phyloP scores from a whole-genome alignment of 2,797 vertebrate genomes.

The Coracias cyanogaster region DNA sequence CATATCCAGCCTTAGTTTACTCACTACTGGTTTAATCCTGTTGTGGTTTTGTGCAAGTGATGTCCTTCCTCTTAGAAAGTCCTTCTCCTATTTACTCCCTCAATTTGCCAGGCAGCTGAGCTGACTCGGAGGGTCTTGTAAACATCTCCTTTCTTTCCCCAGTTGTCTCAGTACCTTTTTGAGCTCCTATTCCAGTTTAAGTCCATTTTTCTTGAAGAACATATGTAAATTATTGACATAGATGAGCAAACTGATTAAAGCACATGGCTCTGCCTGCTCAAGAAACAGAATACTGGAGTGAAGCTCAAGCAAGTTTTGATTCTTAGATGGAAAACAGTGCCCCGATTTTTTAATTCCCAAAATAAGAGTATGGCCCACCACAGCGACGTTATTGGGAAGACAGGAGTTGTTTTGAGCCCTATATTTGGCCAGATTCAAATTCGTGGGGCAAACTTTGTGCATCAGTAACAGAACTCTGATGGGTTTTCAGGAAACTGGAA shows the following conservation, averaged over 20 bases:
- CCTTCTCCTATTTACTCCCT: not conserved
- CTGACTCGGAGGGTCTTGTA: not conserved
- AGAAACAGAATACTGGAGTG: not conserved
- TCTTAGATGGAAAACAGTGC: not conserved
- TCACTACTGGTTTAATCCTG: not conserved
- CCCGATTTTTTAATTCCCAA: not conserved
- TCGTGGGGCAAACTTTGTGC: not conserved
- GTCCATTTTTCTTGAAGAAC: not conserved
- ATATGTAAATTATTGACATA: not conserved
- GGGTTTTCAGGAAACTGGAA: not conserved
- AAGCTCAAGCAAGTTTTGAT: not conserved
- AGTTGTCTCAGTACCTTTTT: not conserved
- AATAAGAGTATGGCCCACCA: not conserved
- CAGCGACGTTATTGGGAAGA: not conserved
- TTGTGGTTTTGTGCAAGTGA: not conserved
- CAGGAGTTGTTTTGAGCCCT: not conserved
- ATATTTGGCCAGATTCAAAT: not conserved
- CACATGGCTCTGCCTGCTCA: not conserved
- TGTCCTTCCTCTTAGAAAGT: not conserved
- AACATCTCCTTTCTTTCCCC: not conserved
- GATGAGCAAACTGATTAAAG: not conserved
- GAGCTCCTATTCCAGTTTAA: not conserved
- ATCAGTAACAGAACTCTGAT: not conserved
- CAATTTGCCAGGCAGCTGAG: not conserved
- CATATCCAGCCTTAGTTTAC: not conserved